Evolutionary conservation across 2,113 vertebrate species (phyloP).

Genomic region (Sinocyclocheilus rhinocerous): DNA sequence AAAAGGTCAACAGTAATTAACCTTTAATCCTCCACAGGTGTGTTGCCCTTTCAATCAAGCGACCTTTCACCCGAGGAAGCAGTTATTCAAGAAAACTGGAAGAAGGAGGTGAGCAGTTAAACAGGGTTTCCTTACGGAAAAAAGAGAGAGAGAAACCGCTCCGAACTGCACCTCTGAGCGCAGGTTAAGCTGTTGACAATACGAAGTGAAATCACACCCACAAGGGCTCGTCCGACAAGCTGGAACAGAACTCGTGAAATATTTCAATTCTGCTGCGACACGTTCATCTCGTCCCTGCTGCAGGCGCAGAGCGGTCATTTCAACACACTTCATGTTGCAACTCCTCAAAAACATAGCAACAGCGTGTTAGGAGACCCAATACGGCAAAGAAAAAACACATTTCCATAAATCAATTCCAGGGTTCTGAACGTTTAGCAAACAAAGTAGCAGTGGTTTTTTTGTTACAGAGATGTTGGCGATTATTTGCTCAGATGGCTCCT

Average conservation of each 20-base stretch:
- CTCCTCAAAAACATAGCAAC: neutral
- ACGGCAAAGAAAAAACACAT: neutral
- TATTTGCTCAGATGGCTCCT: neutral
- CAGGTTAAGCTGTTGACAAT: slow-evolving; percentile 68
- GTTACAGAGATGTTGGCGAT: neutral
- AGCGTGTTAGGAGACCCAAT: neutral
- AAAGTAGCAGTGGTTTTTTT: neutral
- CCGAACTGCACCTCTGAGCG: slow-evolving; percentile 52
- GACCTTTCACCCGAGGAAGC: slow-evolving; percentile 26
- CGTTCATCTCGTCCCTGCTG: slow-evolving; percentile 60
- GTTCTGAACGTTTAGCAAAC: slow-evolving; percentile 1
- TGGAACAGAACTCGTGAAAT: slow-evolving; percentile 69
- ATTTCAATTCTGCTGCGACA: slow-evolving; percentile 73
- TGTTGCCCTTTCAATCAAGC: neutral
- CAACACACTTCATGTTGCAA: slow-evolving; percentile 18
- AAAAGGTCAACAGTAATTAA: slow-evolving; percentile 15
- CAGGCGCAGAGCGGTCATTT: slow-evolving; percentile 57
- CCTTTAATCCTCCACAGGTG: neutral
- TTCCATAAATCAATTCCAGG: neutral
- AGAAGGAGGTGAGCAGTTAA: slow-evolving; percentile 38
- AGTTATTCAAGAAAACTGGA: neutral
- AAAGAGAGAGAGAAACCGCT: neutral
- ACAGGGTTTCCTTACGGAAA: neutral
- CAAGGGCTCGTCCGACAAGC: slow-evolving; percentile 66
- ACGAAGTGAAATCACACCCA: slow-evolving; percentile 69